These are phyloP conservation scores for Eulemur rubriventer DNA, from an alignment of 2,797 vertebrate genomes.

Conservation along the genomic window DNA sequence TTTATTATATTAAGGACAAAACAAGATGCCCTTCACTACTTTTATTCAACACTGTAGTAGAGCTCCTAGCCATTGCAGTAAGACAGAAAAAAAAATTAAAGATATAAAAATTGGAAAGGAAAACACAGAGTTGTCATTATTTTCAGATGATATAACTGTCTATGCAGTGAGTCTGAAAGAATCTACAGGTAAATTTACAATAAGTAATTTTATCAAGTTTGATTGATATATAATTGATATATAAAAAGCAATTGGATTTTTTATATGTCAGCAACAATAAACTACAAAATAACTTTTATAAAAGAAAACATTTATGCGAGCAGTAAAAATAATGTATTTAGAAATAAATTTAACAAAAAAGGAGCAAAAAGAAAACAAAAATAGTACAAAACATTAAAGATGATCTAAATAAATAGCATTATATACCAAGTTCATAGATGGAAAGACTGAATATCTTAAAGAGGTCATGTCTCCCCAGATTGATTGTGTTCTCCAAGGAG, in stretches of 20 bases:
- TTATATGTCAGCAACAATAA: not conserved
- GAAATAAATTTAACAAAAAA: slow-evolving; percentile 17
- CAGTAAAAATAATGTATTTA: not conserved
- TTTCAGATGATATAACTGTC: not conserved
- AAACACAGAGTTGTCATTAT: not conserved
- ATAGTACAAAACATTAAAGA: not conserved
- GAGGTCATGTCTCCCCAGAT: not conserved
- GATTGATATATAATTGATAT: not conserved
- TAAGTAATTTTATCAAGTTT: slow-evolving; percentile 26
- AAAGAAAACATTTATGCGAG: not conserved
- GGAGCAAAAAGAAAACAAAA: not conserved
- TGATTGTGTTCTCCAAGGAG: not conserved
- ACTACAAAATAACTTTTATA: not conserved
- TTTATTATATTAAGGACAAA: not conserved
- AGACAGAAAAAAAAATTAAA: slow-evolving; percentile 9
- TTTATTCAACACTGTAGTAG: not conserved
- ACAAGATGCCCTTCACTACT: not conserved
- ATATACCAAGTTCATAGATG: not conserved
- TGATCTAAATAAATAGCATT: not conserved
- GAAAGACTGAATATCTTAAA: not conserved
- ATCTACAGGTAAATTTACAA: not conserved
- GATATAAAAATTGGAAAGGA: not conserved
- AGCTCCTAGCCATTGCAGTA: not conserved
- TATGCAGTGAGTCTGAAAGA: slow-evolving; percentile 13
- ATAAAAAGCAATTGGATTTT: not conserved